Conservation (phyloP, 2,888 invertebrate genomes). For the Girardia tigrina region DNA sequence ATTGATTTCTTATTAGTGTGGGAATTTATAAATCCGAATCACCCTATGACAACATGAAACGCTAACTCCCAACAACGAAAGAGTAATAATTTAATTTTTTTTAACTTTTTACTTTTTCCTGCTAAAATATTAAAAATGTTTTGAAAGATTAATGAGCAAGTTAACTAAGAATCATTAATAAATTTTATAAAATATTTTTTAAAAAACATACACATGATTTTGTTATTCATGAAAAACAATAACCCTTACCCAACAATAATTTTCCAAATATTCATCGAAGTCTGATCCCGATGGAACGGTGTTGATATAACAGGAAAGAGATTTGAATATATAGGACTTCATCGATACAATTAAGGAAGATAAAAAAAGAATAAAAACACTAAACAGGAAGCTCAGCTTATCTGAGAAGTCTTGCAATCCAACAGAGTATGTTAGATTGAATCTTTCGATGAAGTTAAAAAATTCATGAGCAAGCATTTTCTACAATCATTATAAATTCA, state of each 20-base stretch:
- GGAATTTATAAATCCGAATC: no score
- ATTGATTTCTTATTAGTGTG: no score
- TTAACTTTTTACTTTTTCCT: no score
- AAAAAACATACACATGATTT: no score
- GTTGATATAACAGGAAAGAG: neutral
- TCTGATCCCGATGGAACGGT: neutral
- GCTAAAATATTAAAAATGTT: no score
- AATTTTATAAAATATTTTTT: no score
- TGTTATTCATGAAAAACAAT: neutral
- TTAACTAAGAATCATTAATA: no score
- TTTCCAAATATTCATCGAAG: neutral
- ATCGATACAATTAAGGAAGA: neutral
- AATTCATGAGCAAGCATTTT: neutral
- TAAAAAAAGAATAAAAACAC: neutral
- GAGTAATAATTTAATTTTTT: no score
- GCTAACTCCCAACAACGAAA: no score
- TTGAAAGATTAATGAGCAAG: no score
- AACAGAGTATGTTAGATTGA: neutral
- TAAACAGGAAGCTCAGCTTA: neutral
- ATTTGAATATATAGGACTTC: neutral
- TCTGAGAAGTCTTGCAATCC: conserved; percentile 6
- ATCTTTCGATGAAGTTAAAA: neutral
- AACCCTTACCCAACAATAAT: conserved; percentile 23
- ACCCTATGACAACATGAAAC: no score
- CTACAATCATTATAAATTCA: no score